Evolutionary conservation across 1,140 invertebrate species (phyloP).

Genomic region (Dendroctonus ponderosae): DNA sequence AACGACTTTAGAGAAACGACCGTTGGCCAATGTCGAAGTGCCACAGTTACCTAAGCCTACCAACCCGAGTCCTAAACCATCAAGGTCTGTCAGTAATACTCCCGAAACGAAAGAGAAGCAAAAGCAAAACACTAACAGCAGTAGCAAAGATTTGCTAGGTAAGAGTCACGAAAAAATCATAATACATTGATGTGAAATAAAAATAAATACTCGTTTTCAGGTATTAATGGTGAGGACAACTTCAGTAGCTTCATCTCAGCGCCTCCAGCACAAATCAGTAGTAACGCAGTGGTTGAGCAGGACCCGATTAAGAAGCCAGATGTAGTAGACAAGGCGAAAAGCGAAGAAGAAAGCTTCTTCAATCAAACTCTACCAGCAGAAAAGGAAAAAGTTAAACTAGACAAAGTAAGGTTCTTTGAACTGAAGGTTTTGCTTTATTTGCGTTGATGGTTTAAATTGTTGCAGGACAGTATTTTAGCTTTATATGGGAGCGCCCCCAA

Average conservation of each 20-base stretch:
- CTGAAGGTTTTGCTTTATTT: background rate
- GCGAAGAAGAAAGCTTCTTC: slow-evolving; percentile 87
- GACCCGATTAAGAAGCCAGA: slow-evolving; percentile 47
- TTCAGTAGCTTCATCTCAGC: slow-evolving; percentile 78
- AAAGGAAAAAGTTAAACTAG: slow-evolving; percentile 75
- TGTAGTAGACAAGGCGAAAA: slow-evolving; percentile 57
- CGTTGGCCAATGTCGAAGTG: slow-evolving; percentile 53
- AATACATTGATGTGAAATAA: background rate
- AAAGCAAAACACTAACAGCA: slow-evolving; percentile 41
- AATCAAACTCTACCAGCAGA: slow-evolving; percentile 75
- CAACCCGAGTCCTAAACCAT: slow-evolving; percentile 70
- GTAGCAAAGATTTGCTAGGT: slow-evolving; percentile 50
- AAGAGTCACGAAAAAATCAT: background rate
- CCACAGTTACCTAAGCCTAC: slow-evolving; percentile 60
- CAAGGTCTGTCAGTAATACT: slow-evolving; percentile 55
- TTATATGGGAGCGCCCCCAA: slow-evolving; percentile 69
- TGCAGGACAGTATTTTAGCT: slow-evolving; percentile 82
- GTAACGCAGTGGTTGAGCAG: slow-evolving; percentile 44
- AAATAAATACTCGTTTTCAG: slow-evolving; percentile 46
- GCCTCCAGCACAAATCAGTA: slow-evolving; percentile 41
- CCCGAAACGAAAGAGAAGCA: slow-evolving; percentile 43
- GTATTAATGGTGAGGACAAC: slow-evolving; percentile 67
- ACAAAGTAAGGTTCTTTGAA: slow-evolving; percentile 59
- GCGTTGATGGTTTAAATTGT: background rate
- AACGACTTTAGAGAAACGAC: slow-evolving; percentile 53